Conservation (phyloP, 2,113 vertebrate species). For the Cheirogaleus medius region DNA sequence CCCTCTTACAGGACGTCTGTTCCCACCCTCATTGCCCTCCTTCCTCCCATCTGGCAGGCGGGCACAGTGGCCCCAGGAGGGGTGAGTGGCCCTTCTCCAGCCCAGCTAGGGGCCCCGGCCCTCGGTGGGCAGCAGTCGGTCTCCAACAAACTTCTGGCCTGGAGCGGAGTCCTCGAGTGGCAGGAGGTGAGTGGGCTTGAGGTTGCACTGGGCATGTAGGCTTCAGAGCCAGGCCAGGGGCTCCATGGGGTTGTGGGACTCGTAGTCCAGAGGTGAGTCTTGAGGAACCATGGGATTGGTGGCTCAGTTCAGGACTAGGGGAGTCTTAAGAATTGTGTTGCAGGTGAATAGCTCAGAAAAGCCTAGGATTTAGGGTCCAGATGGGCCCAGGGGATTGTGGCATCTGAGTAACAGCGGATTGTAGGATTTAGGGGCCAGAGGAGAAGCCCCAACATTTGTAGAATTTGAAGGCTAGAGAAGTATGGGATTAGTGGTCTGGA, state of each 20-base stretch:
- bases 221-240: not conserved
- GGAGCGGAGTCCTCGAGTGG: constrained; percentile 95
- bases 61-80: constrained; percentile 75
- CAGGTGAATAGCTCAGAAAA: not conserved
- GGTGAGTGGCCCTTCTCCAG: constrained; percentile 73
- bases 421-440: not conserved
- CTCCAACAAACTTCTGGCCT: constrained; percentile 92
- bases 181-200: constrained; percentile 88
- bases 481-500: not conserved
- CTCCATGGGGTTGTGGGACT: no score
- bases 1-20: not conserved
- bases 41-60: constrained; percentile 26
- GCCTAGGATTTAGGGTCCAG: not conserved
- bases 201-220: fast-evolving
- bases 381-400: not conserved
- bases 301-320: not conserved
- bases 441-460: not conserved
- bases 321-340: not conserved
- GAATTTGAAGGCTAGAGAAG: not conserved
- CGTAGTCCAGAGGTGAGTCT: not conserved
- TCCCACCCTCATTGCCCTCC: not conserved
- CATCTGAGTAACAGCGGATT: not conserved
- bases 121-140: constrained; percentile 84
- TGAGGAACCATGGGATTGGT: not conserved
- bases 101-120: constrained; percentile 80